These are phyloP conservation scores for Exocentrus adspersus DNA, from an alignment of 2,888 invertebrate genomes.

Conservation along the genomic window DNA sequence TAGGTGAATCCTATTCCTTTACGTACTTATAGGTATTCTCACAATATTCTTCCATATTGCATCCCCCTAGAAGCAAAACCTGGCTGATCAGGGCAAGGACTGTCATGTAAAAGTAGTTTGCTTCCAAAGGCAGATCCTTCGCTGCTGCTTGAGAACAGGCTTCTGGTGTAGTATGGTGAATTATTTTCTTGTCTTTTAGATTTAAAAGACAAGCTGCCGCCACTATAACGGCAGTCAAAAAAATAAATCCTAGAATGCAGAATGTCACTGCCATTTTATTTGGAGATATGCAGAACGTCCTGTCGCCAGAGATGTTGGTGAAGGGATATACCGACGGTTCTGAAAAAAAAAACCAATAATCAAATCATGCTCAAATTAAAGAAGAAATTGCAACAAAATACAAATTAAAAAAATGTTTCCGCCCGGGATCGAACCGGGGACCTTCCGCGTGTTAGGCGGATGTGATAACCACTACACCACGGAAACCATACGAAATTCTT, in stretches of 20 bases:
- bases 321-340: conserved; percentile 52
- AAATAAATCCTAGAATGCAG: conserved; percentile 76
- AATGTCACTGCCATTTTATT: conserved; percentile 82
- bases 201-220: conserved; percentile 74
- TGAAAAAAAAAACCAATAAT: conserved; percentile 42
- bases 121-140: conserved; percentile 71
- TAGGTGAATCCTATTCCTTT: background rate
- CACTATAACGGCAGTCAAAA: conserved; percentile 76
- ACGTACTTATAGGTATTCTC: conserved; percentile 7
- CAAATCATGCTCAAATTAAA: background rate
- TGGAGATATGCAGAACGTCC: conserved; percentile 77
- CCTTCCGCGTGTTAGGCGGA: conserved; percentile 1
- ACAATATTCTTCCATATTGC: conserved; percentile 57
- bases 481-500: background rate
- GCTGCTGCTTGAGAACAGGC: conserved; percentile 71
- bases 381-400: background rate
- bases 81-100: conserved; percentile 69
- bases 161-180: conserved; percentile 70
- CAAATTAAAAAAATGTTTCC: conserved; percentile 24
- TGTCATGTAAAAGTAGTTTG: conserved; percentile 70
- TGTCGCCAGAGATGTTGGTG: conserved; percentile 66
- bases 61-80: conserved; percentile 48
- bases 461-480: conserved; percentile 12
- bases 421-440: conserved; percentile 25
- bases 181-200: conserved; percentile 67